A percentile compares a stretch with the other conserved stretches of the same genome.
phyloP scores from a whole-genome alignment of 2,888 invertebrate species.

The Archips xylosteana region DNA sequence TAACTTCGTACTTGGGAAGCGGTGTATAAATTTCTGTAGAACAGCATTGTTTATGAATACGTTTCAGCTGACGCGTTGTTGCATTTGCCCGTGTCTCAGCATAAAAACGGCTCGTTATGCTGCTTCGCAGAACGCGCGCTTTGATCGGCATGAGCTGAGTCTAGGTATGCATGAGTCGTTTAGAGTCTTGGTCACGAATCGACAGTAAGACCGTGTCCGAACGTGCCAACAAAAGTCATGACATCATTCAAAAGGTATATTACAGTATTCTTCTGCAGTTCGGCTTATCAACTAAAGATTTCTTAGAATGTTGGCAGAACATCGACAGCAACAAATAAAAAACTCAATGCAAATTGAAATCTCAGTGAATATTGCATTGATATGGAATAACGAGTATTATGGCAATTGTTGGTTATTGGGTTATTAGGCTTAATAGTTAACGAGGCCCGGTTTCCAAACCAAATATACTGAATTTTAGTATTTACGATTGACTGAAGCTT shows the following conservation, averaged over 20 bases:
- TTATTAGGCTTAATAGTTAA: too few relatives aligned
- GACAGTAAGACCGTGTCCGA: constrained; percentile 64
- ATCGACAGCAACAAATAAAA: background rate
- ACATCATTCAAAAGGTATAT: constrained; percentile 64
- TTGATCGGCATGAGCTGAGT: constrained; percentile 60
- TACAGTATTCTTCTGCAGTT: constrained; percentile 14
- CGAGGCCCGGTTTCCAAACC: background rate
- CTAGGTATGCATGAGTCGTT: constrained; percentile 67
- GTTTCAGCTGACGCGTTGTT: constrained; percentile 42
- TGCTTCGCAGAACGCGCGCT: constrained; percentile 55
- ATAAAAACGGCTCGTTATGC: constrained; percentile 53
- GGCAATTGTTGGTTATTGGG: background rate
- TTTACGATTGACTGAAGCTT: background rate
- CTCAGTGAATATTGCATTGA: too few relatives aligned
- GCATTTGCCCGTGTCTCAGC: constrained; percentile 44
- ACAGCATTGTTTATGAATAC: constrained; percentile 36
- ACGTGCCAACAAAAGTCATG: constrained; percentile 70
- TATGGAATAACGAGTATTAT: background rate
- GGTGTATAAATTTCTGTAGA: constrained; percentile 12
- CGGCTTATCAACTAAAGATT: constrained; percentile 11
- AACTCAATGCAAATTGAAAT: background rate
- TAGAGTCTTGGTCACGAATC: constrained; percentile 67
- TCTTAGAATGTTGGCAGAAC: background rate
- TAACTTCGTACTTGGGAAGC: constrained; percentile 6
- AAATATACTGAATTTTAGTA: background rate